phyloP scores from a whole-genome alignment of 2,113 vertebrate species.

The Osmerus mordax region DNA sequence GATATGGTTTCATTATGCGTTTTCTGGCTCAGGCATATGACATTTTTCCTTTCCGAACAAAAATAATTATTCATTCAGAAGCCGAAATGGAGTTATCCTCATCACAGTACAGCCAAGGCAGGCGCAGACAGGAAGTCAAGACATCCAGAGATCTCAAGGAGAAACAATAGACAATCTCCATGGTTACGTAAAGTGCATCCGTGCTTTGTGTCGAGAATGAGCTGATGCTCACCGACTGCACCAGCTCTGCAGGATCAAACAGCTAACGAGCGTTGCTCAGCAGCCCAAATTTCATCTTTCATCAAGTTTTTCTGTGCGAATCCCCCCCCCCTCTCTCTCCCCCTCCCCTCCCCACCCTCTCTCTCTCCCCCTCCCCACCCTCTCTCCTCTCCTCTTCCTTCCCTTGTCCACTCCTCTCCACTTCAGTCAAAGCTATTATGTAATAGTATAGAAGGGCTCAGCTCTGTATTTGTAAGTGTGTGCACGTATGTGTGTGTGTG shows the following conservation, averaged over 20 bases:
- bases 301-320: slow-evolving; percentile 48
- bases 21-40: no score
- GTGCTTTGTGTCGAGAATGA: slow-evolving; percentile 60
- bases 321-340: neutral
- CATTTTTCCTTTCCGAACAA: no score
- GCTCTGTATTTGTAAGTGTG: neutral
- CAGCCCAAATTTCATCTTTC: slow-evolving; percentile 51
- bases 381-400: neutral
- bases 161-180: slow-evolving; percentile 59
- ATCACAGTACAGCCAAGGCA: no score
- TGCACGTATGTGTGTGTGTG: neutral
- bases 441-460: no score
- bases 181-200: slow-evolving; percentile 63
- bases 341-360: neutral
- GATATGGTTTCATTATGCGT: no score
- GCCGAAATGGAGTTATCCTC: no score
- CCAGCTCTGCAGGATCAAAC: slow-evolving; percentile 47
- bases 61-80: no score
- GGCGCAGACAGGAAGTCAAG: neutral
- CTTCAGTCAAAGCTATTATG: neutral
- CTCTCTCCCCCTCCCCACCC: neutral
- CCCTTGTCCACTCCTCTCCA: neutral
- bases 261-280: slow-evolving; percentile 47
- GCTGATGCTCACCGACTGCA: slow-evolving; percentile 44
- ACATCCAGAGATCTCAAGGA: neutral